These are phyloP conservation scores for Melanocharis versteri DNA, from an alignment of 2,113 vertebrate species.

Conservation along the genomic window DNA sequence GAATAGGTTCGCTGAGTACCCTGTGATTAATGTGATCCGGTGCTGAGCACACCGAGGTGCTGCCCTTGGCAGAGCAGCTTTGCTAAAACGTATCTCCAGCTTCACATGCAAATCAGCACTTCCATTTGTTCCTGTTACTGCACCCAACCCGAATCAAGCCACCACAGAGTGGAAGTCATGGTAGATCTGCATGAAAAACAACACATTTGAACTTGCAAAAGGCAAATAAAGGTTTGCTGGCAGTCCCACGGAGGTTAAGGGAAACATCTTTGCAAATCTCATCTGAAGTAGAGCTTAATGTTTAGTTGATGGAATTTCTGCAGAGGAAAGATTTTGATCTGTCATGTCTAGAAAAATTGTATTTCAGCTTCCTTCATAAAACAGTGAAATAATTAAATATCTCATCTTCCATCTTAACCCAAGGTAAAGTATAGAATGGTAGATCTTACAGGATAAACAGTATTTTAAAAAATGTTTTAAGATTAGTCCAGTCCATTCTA, in stretches of 20 bases:
- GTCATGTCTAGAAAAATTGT: background rate
- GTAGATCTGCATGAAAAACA: background rate
- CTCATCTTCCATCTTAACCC: background rate
- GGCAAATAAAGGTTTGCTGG: background rate
- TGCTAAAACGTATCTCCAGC: background rate
- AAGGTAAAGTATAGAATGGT: background rate
- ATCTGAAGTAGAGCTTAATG: background rate
- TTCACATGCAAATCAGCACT: conserved; percentile 23
- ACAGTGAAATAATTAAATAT: background rate
- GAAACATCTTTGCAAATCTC: background rate
- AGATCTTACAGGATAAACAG: background rate
- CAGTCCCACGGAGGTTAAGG: background rate
- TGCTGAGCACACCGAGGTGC: background rate
- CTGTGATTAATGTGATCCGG: background rate
- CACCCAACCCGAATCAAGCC: background rate
- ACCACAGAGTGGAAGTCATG: background rate
- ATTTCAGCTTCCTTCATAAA: background rate
- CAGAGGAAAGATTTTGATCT: background rate
- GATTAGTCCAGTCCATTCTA: background rate
- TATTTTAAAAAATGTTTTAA: background rate
- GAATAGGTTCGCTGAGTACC: background rate
- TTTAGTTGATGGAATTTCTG: background rate
- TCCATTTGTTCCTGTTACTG: conserved; percentile 2
- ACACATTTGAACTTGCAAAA: background rate
- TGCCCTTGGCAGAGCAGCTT: background rate